These are phyloP conservation scores for Larimichthys crocea DNA, from an alignment of 2,113 vertebrate genomes.

Conservation along the genomic window DNA sequence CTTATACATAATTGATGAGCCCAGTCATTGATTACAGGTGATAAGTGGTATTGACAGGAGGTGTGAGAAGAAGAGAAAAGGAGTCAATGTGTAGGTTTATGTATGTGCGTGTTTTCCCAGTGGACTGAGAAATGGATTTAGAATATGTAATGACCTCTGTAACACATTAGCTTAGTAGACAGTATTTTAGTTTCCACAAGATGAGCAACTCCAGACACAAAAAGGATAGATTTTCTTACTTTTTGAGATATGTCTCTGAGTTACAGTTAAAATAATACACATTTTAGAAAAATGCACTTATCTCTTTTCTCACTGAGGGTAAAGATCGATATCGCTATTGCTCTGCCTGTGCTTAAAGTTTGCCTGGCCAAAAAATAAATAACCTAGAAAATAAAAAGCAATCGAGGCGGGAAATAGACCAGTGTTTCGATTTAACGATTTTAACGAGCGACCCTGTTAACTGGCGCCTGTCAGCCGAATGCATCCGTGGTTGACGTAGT, in stretches of 20 bases:
- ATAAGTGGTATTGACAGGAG: constrained; percentile 77
- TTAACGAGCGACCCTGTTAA: no score
- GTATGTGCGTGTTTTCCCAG: constrained; percentile 45
- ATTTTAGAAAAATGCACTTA: no score
- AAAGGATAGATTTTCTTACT: not conserved
- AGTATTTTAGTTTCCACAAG: constrained; percentile 1
- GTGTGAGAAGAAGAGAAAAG: constrained; percentile 64
- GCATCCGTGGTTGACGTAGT: no score
- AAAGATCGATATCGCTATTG: no score
- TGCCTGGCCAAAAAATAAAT: not conserved
- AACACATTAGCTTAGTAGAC: constrained; percentile 38
- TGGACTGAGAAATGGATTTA: constrained; percentile 39
- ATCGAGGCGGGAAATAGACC: no score
- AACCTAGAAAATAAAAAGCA: no score
- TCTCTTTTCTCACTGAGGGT: no score
- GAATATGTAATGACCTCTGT: constrained; percentile 44
- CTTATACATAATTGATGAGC: constrained; percentile 76
- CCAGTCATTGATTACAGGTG: constrained; percentile 71
- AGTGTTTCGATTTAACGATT: no score
- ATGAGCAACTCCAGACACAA: constrained; percentile 5
- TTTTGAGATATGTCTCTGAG: not conserved
- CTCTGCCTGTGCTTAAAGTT: no score
- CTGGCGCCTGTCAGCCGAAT: no score
- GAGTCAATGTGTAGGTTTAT: constrained; percentile 61
- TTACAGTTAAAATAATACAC: not conserved